phyloP scores from a whole-genome alignment of 2,888 invertebrate genomes.

The Sicus ferrugineus region DNA sequence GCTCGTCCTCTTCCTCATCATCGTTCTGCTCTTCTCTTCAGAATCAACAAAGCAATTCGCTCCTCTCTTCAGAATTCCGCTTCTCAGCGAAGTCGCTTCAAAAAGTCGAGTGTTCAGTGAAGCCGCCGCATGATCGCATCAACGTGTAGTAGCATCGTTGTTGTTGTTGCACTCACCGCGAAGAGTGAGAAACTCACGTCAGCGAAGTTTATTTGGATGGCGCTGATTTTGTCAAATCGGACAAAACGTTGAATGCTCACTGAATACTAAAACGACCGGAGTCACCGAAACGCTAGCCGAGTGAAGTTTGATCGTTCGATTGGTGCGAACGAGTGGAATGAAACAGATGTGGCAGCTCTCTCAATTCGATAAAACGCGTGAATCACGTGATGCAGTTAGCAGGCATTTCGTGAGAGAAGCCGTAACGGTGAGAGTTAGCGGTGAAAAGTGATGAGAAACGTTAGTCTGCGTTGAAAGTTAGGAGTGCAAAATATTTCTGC shows the following conservation, averaged over 20 bases:
- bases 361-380: no score
- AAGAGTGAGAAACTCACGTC: background rate
- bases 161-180: background rate
- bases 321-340: no score
- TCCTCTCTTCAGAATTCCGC: no score
- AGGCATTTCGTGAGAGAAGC: no score
- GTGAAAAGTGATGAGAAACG: no score
- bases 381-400: no score
- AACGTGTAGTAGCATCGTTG: background rate
- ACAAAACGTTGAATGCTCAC: conserved; percentile 15
- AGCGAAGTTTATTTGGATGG: background rate
- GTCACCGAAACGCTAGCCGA: background rate
- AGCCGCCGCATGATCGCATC: conserved; percentile 12
- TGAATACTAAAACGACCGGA: conserved; percentile 22
- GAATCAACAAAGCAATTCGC: no score
- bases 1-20: background rate
- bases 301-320: background rate
- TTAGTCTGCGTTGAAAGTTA: no score
- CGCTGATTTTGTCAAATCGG: background rate
- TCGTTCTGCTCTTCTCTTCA: no score
- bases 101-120: background rate
- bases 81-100: no score
- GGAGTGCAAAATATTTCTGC: no score
- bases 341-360: conserved; percentile 1
- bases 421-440: no score